Evolutionary conservation across 2,888 invertebrate genomes (phyloP).

Genomic region (Melanostoma scalare): DNA sequence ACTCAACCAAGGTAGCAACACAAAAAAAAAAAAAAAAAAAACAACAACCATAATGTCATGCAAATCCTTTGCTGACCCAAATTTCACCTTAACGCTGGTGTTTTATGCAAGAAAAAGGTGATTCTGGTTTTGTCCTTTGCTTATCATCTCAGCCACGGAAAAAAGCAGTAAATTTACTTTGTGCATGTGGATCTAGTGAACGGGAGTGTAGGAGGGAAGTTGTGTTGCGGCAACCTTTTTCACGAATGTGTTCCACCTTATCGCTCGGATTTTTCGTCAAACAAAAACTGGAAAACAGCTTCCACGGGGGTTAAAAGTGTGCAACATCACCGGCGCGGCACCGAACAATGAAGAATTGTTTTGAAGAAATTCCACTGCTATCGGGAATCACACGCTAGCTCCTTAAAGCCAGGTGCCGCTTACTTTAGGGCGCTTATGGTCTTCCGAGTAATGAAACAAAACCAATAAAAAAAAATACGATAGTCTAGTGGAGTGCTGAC

Average conservation of each 20-base stretch:
- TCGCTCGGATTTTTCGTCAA: slow-evolving; percentile 38
- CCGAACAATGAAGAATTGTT: slow-evolving; percentile 35
- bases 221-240: slow-evolving; percentile 37
- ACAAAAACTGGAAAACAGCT: background rate
- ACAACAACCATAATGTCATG: slow-evolving; percentile 45
- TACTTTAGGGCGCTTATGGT: slow-evolving; percentile 17
- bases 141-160: slow-evolving; percentile 55
- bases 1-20: slow-evolving; percentile 3
- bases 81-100: slow-evolving; percentile 47
- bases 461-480: background rate
- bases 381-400: slow-evolving; percentile 65
- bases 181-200: background rate
- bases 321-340: background rate
- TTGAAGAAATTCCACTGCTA: slow-evolving; percentile 53
- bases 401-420: slow-evolving; percentile 59
- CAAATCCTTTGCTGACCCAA: slow-evolving; percentile 70
- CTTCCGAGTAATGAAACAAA: background rate
- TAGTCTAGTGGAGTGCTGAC: slow-evolving; percentile 46
- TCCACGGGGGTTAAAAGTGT: background rate
- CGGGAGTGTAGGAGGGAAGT: background rate
- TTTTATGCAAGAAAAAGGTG: background rate
- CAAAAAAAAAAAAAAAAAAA: too few relatives aligned
- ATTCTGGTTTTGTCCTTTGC: slow-evolving; percentile 42
- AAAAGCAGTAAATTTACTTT: slow-evolving; percentile 64
- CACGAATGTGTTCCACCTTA: slow-evolving; percentile 55